phyloP scores from a whole-genome alignment of 2,113 vertebrate genomes.

The Donacobius atricapilla region DNA sequence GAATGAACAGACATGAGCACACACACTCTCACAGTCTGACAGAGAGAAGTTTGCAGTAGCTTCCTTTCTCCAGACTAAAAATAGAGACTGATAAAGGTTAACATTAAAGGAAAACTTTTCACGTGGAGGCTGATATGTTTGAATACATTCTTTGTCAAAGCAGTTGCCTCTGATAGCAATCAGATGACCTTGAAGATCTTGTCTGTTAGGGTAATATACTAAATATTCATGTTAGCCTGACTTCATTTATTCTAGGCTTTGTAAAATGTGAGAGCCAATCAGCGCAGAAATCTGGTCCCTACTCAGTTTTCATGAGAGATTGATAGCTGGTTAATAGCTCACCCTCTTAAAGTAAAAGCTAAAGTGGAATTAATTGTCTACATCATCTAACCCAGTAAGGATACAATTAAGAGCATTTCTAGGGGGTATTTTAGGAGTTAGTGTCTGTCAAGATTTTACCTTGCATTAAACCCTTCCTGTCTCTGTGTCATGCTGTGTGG shows the following conservation, averaged over 20 bases:
- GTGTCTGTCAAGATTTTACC: constrained; percentile 5
- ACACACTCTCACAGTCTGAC: neutral
- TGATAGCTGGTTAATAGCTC: too few relatives aligned
- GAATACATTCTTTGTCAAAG: neutral
- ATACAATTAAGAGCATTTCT: constrained; percentile 28
- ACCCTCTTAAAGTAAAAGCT: constrained; percentile 9
- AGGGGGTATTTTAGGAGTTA: constrained; percentile 8
- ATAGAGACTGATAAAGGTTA: neutral
- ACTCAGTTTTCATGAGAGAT: neutral
- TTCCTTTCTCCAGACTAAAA: neutral
- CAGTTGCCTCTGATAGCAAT: neutral
- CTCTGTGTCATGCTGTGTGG: constrained; percentile 27
- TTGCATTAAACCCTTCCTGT: constrained; percentile 8
- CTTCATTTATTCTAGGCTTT: neutral
- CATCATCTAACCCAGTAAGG: neutral
- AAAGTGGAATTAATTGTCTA: neutral
- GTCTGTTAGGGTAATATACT: neutral
- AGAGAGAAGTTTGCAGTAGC: neutral
- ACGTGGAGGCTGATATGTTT: neutral
- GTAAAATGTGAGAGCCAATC: neutral
- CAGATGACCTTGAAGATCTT: neutral
- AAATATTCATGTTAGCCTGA: neutral
- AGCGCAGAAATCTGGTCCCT: neutral
- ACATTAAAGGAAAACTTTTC: neutral
- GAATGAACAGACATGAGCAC: neutral